Percentiles rank a stretch among this genome's conserved stretches.
Conservation (phyloP, 2,888 invertebrate species). For the Drosophila neotestacea region DNA sequence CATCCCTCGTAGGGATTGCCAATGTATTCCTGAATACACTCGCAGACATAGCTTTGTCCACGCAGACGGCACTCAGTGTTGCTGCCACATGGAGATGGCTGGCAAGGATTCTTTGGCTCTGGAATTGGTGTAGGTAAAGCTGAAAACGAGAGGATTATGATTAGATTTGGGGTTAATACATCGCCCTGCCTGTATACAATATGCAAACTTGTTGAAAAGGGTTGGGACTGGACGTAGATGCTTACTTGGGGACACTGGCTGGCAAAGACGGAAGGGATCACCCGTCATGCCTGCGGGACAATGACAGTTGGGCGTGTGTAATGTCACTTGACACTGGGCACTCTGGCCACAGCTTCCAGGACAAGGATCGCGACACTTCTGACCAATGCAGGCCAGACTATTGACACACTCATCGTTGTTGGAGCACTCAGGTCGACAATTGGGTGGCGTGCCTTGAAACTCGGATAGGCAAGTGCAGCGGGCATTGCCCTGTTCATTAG, state of each 20-base stretch:
- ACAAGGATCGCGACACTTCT: constrained; percentile 91
- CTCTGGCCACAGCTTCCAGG: constrained; percentile 91
- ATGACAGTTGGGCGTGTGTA: constrained; percentile 91
- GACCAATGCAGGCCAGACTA: constrained; percentile 89
- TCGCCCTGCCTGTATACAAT: constrained; percentile 62
- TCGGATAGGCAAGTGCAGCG: constrained; percentile 89
- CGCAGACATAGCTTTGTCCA: constrained; percentile 87
- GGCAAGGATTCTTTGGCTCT: constrained; percentile 87
- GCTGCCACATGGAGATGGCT: constrained; percentile 90
- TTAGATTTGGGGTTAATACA: constrained; percentile 1
- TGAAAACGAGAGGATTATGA: constrained; percentile 44
- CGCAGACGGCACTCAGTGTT: constrained; percentile 88
- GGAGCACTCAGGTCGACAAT: constrained; percentile 90
- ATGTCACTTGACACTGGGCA: constrained; percentile 90
- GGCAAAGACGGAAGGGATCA: constrained; percentile 91
- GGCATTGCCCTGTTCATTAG: constrained; percentile 87
- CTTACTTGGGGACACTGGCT: constrained; percentile 80
- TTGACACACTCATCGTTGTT: constrained; percentile 90
- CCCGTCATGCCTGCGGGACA: constrained; percentile 89
- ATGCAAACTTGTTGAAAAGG: constrained; percentile 66
- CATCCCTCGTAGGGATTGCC: constrained; percentile 92
- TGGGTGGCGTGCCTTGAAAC: constrained; percentile 90
- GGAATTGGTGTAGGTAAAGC: constrained; percentile 61
- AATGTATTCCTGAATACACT: constrained; percentile 88
- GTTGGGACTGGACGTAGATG: constrained; percentile 2